Percentiles rank a stretch among this genome's conserved stretches.
Conservation (phyloP, 2,888 invertebrate genomes). For the Hermaeophaga mercurialis region DNA sequence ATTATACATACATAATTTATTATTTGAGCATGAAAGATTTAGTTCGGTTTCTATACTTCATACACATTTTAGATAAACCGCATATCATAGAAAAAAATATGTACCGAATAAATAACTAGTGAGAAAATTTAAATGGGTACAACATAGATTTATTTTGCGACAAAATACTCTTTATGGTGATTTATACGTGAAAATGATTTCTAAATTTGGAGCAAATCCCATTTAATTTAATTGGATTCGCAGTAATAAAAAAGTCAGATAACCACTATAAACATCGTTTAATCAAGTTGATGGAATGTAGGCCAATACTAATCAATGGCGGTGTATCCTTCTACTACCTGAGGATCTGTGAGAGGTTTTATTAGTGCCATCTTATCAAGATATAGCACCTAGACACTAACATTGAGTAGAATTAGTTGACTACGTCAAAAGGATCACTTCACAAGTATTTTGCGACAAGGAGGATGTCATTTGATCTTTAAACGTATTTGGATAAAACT, state of each 20-base stretch:
- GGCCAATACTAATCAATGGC: slow-evolving; percentile 15
- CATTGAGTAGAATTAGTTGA: slow-evolving; percentile 43
- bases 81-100: too few relatives aligned
- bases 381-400: slow-evolving; percentile 42
- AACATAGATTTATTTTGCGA: too few relatives aligned
- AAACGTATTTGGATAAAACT: slow-evolving; percentile 39
- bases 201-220: slow-evolving; percentile 2
- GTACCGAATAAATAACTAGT: too few relatives aligned
- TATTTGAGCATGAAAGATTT: too few relatives aligned
- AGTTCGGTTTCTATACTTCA: too few relatives aligned
- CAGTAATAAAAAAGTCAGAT: slow-evolving; percentile 7
- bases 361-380: slow-evolving; percentile 42
- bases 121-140: too few relatives aligned
- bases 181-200: too few relatives aligned
- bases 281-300: slow-evolving; percentile 28
- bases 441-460: slow-evolving; percentile 45
- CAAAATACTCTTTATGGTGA: too few relatives aligned
- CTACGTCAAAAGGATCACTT: slow-evolving; percentile 44
- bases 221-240: slow-evolving; percentile 5
- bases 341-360: slow-evolving; percentile 38
- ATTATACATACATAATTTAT: too few relatives aligned
- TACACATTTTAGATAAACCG: too few relatives aligned
- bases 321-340: slow-evolving; percentile 12
- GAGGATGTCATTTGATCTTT: slow-evolving; percentile 45
- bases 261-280: slow-evolving; percentile 12